These are phyloP conservation scores for Orchestes rusci DNA, from an alignment of 2,888 invertebrate genomes.

Conservation along the genomic window DNA sequence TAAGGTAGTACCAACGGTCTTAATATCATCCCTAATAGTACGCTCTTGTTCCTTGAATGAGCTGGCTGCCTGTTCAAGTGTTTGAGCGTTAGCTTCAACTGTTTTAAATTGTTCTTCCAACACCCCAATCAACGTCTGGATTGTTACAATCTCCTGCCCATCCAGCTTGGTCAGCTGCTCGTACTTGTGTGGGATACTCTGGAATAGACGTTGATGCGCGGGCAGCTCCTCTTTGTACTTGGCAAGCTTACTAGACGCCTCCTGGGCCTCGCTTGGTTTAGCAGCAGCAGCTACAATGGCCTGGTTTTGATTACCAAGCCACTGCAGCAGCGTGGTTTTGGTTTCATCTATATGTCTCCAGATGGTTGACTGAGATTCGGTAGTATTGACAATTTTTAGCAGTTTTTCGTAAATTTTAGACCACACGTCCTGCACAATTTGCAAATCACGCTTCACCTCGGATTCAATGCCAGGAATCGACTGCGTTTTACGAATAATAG, in stretches of 20 bases:
- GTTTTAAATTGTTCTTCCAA: constrained; percentile 71
- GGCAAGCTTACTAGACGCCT: constrained; percentile 66
- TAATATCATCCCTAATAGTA: constrained; percentile 63
- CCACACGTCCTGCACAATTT: constrained; percentile 59
- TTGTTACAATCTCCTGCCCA: constrained; percentile 60
- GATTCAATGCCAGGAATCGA: constrained; percentile 58
- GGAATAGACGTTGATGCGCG: constrained; percentile 65
- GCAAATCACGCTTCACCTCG: constrained; percentile 54
- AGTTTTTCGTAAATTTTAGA: constrained; percentile 64
- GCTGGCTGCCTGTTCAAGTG: constrained; percentile 65
- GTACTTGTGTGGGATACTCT: constrained; percentile 72
- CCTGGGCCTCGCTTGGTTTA: constrained; percentile 72
- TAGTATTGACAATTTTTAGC: constrained; percentile 66
- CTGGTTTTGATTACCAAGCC: constrained; percentile 78
- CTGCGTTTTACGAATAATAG: constrained; percentile 62
- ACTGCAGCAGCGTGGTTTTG: constrained; percentile 73
- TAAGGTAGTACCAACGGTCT: constrained; percentile 61
- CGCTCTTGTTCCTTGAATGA: constrained; percentile 70
- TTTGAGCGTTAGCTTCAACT: constrained; percentile 64
- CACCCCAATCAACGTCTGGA: constrained; percentile 58
- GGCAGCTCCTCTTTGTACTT: constrained; percentile 85
- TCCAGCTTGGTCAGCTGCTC: constrained; percentile 69
- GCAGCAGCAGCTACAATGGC: constrained; percentile 68
- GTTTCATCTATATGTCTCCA: constrained; percentile 89
- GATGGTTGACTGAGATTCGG: constrained; percentile 83